phyloP scores from a whole-genome alignment of 2,888 invertebrate species.

The Hypena proboscidalis region DNA sequence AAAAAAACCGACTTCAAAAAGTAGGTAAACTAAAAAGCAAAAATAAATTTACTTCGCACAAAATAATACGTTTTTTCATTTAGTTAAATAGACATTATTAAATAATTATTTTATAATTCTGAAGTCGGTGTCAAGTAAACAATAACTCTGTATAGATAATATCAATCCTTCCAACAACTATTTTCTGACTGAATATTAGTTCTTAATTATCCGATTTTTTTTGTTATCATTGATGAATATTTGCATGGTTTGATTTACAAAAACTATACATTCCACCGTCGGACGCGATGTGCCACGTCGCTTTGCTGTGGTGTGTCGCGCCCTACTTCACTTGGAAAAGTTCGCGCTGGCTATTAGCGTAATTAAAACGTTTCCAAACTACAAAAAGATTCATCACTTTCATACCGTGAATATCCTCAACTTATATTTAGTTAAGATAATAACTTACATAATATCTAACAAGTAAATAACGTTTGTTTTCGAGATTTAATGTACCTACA shows the following conservation, averaged over 20 bases:
- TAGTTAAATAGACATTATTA: too few relatives aligned
- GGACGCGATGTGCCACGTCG: conserved; percentile 62
- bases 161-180: too few relatives aligned
- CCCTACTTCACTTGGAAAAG: conserved; percentile 74
- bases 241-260: conserved; percentile 12
- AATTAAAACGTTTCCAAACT: conserved; percentile 79
- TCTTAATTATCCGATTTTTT: too few relatives aligned
- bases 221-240: not conserved
- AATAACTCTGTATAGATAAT: too few relatives aligned
- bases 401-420: conserved; percentile 46
- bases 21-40: too few relatives aligned
- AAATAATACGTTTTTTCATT: too few relatives aligned
- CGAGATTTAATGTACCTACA: too few relatives aligned
- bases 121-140: too few relatives aligned
- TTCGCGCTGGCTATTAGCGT: conserved; percentile 78
- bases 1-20: too few relatives aligned
- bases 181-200: too few relatives aligned
- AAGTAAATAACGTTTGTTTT: not conserved
- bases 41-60: too few relatives aligned
- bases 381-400: conserved; percentile 68
- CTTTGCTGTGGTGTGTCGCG: conserved; percentile 67
- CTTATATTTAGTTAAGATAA: conserved; percentile 47
- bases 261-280: conserved; percentile 33
- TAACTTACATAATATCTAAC: conserved; percentile 21
- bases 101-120: not conserved